These are phyloP conservation scores for Xylocopa sonorina DNA, from an alignment of 1,140 invertebrate species.

Conservation along the genomic window DNA sequence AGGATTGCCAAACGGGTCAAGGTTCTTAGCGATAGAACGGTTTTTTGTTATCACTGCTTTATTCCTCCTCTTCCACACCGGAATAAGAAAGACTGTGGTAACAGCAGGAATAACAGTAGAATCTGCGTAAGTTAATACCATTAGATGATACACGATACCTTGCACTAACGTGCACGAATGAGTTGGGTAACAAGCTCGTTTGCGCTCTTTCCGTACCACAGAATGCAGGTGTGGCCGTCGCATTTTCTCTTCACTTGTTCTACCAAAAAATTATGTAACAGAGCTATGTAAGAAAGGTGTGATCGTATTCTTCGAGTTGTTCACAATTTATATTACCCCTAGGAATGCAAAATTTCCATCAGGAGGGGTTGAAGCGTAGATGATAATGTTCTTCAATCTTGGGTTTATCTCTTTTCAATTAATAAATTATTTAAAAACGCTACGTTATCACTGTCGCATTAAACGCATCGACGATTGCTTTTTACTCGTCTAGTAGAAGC, in stretches of 20 bases:
- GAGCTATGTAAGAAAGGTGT: conserved; percentile 9
- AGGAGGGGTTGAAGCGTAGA: no score
- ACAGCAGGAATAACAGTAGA: conserved; percentile 58
- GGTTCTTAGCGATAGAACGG: conserved; percentile 12
- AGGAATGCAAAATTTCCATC: no score
- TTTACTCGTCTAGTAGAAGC: neutral
- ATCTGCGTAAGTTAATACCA: conserved; percentile 65
- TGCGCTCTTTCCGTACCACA: conserved; percentile 68
- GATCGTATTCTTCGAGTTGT: no score
- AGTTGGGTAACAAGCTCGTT: conserved; percentile 68
- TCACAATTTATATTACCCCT: no score
- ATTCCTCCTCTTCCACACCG: conserved; percentile 18
- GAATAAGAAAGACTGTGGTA: conserved; percentile 53
- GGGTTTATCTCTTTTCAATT: neutral
- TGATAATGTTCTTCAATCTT: no score
- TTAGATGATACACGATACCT: conserved; percentile 67
- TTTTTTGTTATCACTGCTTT: conserved; percentile 20
- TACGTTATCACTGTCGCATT: no score
- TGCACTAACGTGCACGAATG: conserved; percentile 43
- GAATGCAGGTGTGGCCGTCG: conserved; percentile 61
- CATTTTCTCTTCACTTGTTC: conserved; percentile 36
- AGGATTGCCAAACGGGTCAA: conserved; percentile 28
- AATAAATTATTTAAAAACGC: neutral
- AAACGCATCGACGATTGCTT: neutral
- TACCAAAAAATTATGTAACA: conserved; percentile 5